phyloP scores from a whole-genome alignment of 2,797 vertebrate species.

The Champsocephalus esox region DNA sequence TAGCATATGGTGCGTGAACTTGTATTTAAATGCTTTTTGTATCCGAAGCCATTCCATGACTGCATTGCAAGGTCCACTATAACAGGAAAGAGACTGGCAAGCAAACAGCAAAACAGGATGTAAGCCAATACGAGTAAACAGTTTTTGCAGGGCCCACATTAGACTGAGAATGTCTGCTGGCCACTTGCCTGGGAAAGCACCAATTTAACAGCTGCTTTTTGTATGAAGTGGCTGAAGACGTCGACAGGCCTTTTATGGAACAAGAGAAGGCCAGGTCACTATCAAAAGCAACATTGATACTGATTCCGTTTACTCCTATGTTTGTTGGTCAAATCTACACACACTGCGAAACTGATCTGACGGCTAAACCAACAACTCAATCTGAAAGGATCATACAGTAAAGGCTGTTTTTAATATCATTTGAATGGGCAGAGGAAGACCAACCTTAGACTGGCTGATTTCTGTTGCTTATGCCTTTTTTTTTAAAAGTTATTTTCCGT shows the following conservation, averaged over 20 bases:
- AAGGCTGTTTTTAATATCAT: constrained; percentile 45
- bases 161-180: constrained; percentile 64
- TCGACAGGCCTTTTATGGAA: constrained; percentile 48
- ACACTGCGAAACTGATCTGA: constrained; percentile 20
- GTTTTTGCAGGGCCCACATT: constrained; percentile 71
- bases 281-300: constrained; percentile 31
- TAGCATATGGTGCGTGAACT: constrained; percentile 35
- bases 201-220: constrained; percentile 74
- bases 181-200: constrained; percentile 69
- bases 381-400: constrained; percentile 36
- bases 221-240: constrained; percentile 50
- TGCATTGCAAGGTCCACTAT: constrained; percentile 35
- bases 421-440: constrained; percentile 36
- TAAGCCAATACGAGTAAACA: constrained; percentile 64
- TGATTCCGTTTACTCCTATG: constrained; percentile 11
- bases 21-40: constrained; percentile 38
- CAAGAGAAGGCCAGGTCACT: constrained; percentile 44
- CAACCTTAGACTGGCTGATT: constrained; percentile 19
- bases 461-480: constrained; percentile 19
- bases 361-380: constrained; percentile 31
- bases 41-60: constrained; percentile 51
- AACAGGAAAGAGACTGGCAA: constrained; percentile 78
- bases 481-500: constrained; percentile 32
- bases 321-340: constrained; percentile 22
- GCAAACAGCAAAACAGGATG: constrained; percentile 82